Evolutionary conservation across 2,888 invertebrate species (phyloP).

Genomic region (Exephanes ischioxanthus): DNA sequence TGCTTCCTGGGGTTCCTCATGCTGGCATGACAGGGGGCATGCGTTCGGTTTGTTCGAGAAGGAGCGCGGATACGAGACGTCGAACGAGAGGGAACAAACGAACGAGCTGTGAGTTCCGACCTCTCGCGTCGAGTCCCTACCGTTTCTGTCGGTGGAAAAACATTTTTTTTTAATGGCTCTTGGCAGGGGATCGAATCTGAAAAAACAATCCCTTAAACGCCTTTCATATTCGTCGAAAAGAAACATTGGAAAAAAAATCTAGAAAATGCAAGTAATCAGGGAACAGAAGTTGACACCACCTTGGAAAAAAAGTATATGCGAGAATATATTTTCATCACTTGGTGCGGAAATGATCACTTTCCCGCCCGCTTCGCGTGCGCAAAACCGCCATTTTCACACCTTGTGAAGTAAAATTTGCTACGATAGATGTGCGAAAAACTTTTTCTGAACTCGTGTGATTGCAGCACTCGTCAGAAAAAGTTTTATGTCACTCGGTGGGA

Average conservation of each 20-base stretch:
- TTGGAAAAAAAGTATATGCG: too few species aligned
- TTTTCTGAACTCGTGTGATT: too few species aligned
- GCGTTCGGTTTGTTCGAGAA: conserved; percentile 50
- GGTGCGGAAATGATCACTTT: too few species aligned
- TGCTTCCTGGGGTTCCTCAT: conserved; percentile 66
- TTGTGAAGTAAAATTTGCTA: too few species aligned
- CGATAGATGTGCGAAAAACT: too few species aligned
- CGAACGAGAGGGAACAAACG: conserved; percentile 1
- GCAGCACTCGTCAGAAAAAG: too few species aligned
- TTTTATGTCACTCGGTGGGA: too few species aligned
- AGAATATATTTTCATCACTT: too few species aligned
- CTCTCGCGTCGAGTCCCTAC: neutral
- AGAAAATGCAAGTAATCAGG: neutral
- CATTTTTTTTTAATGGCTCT: neutral
- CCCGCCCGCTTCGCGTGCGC: too few species aligned
- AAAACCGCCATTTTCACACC: too few species aligned
- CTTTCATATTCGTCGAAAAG: neutral
- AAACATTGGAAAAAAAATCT: neutral
- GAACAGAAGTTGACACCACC: neutral
- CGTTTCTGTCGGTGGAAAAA: neutral
- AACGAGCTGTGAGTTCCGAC: neutral
- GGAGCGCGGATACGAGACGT: conserved; percentile 1
- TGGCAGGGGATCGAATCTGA: neutral
- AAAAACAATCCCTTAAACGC: too few species aligned
- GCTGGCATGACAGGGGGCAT: conserved; percentile 62